Base-by-base conservation (phyloP, 1,140 invertebrate genomes). In the Halyomorpha halys region DNA sequence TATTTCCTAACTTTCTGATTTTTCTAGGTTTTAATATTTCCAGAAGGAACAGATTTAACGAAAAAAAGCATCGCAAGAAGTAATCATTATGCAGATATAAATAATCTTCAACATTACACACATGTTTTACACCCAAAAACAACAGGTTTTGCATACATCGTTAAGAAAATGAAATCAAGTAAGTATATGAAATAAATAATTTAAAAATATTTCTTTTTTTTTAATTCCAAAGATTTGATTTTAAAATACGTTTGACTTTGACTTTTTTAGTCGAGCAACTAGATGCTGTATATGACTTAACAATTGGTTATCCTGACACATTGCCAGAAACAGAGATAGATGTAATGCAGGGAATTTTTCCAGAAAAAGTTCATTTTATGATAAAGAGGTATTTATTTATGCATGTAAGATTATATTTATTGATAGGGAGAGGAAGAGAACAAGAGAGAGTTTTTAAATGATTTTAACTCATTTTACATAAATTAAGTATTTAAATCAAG, bases 1-100 rank as follows among this genome's bases (percentile, higher is more conserved):
- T n/a, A n/a, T n/a, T n/a, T n/a, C n/a, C n/a, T n/a, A n/a, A n/a
- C n/a, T n/a, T n/a, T n/a, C n/a, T n/a, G n/a, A n/a, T n/a, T n/a
- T n/a, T 70, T 72, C 19, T 69, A 86, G 75, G 71, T 94, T 27
- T 76, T 94, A 16, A 78, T 95, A 64, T 95, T 94, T 72, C 91
- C 91, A 0, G 91, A 94, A 76, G 91, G 92, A 3, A 94, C 91
- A 0, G 89, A 94, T 74, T 76, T 93, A 25, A 89, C 87, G 19
- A 74, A 76, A n/a, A 78, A 76, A 30, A 90, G 87, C 61, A 85
- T 83, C 67, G 75, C 74, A 44, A 84, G 81, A 61, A 93, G 90
- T 66, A 80, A 91, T 68, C 77, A 76, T 54, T 93, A 82, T 76
- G 91, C 90, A 1, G 73, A 76, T 14, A 82, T 84, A 68, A 80